phyloP scores from a whole-genome alignment of 2,797 vertebrate genomes.

The Phataginus tricuspis region DNA sequence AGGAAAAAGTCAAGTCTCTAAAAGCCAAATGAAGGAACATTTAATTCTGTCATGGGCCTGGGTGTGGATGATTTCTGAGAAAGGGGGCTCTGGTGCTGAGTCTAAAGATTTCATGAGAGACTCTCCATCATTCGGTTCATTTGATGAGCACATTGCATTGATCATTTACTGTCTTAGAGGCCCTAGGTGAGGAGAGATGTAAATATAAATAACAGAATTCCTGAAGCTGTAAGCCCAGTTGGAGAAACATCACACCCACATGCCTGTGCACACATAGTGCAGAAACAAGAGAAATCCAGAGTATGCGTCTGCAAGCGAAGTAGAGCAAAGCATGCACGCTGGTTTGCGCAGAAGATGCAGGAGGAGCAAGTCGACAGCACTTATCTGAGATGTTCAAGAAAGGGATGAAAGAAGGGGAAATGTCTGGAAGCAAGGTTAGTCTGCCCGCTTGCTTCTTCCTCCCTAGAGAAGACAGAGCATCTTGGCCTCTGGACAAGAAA shows the following conservation, averaged over 20 bases:
- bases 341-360: neutral
- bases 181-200: neutral
- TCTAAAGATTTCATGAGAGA: neutral
- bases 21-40: neutral
- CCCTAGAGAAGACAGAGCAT: too few relatives aligned
- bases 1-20: neutral
- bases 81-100: neutral
- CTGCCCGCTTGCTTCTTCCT: too few relatives aligned
- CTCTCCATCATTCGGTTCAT: neutral
- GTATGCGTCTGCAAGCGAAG: neutral
- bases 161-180: neutral
- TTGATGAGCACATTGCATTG: neutral
- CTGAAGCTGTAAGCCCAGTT: neutral
- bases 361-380: neutral
- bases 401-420: neutral
- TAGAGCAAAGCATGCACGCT: accelerated
- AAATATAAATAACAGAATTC: neutral
- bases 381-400: neutral
- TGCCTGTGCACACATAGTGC: accelerated
- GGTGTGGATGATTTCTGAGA: neutral
- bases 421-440: neutral
- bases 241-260: neutral
- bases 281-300: neutral
- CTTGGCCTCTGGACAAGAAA: neutral
- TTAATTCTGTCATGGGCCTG: neutral